A percentile compares a stretch with the other conserved stretches of the same genome.
Evolutionary conservation across 2,797 vertebrate genomes (phyloP).

Genomic region (Glyptemys insculpta): DNA sequence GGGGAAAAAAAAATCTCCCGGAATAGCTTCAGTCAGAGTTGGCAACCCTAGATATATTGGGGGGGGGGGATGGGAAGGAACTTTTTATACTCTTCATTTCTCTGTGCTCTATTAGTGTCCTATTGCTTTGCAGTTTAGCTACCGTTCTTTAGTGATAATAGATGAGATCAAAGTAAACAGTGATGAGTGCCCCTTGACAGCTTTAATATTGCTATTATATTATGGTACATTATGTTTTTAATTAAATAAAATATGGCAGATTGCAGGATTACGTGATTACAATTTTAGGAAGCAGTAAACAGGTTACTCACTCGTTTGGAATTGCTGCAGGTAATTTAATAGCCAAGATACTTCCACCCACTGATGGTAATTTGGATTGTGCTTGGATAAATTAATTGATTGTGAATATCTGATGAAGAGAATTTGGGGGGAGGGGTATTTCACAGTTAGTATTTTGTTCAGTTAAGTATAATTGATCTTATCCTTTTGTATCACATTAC

Average conservation of each 20-base stretch:
- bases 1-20: too few relatives aligned
- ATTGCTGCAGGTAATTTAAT: conserved; percentile 73
- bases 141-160: conserved; percentile 30
- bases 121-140: conserved; percentile 39
- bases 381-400: conserved; percentile 53
- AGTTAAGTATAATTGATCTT: conserved; percentile 17
- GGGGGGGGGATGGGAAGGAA: neutral
- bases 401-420: conserved; percentile 53
- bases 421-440: neutral
- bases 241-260: conserved; percentile 71
- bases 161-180: conserved; percentile 51
- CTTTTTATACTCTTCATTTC: neutral
- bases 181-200: conserved; percentile 58
- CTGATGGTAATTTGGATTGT: conserved; percentile 64
- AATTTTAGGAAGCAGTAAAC: conserved; percentile 73
- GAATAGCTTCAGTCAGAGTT: too few relatives aligned
- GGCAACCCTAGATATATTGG: neutral
- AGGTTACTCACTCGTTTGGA: conserved; percentile 60
- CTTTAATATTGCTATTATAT: conserved; percentile 67
- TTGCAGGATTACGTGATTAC: conserved; percentile 70
- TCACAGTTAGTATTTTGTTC: conserved; percentile 35
- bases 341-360: conserved; percentile 68
- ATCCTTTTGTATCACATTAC: conserved; percentile 25
- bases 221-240: conserved; percentile 67
- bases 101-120: neutral